A percentile compares a stretch with the other conserved stretches of the same genome.
phyloP scores from a whole-genome alignment of 2,888 invertebrate species.

The Drosophila setosimentum region DNA sequence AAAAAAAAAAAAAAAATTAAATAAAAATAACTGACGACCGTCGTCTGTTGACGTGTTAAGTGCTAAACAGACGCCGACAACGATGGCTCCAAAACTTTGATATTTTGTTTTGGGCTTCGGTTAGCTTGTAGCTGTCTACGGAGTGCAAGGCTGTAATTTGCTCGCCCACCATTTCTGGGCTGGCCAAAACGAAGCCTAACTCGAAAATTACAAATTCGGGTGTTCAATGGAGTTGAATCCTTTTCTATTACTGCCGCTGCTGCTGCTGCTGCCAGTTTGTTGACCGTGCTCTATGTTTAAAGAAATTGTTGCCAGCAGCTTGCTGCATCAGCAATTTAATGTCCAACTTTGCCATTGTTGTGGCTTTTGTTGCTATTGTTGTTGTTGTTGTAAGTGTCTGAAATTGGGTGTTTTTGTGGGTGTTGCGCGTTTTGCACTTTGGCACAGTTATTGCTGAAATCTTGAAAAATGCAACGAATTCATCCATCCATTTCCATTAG shows the following conservation, averaged over 20 bases:
- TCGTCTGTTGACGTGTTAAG: slow-evolving; percentile 78
- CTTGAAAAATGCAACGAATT: slow-evolving; percentile 19
- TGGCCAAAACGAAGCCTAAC: slow-evolving; percentile 66
- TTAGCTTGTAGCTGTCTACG: slow-evolving; percentile 6
- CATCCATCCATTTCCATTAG: slow-evolving; percentile 7
- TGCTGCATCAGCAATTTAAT: slow-evolving; percentile 64
- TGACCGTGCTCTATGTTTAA: slow-evolving; percentile 65
- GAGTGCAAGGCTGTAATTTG: slow-evolving; percentile 60
- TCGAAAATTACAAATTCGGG: slow-evolving; percentile 80
- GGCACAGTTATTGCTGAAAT: slow-evolving; percentile 68
- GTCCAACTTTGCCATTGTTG: slow-evolving; percentile 23
- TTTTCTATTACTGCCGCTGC: slow-evolving; percentile 68
- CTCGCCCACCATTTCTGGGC: slow-evolving; percentile 66
- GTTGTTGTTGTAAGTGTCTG: slow-evolving; percentile 38
- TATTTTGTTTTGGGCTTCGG: slow-evolving; percentile 11
- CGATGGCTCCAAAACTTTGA: slow-evolving; percentile 22
- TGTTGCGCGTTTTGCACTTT: slow-evolving; percentile 62
- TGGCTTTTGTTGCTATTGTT: not conserved
- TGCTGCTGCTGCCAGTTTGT: slow-evolving; percentile 26
- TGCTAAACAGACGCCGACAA: slow-evolving; percentile 60
- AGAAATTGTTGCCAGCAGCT: slow-evolving; percentile 72
- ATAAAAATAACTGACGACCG: slow-evolving; percentile 32
- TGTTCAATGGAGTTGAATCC: slow-evolving; percentile 70
- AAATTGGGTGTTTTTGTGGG: slow-evolving; percentile 51
- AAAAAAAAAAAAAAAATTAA: not conserved